Evolutionary conservation across 1,140 invertebrate genomes (phyloP).

Genomic region (Trypoxylus dichotomus): DNA sequence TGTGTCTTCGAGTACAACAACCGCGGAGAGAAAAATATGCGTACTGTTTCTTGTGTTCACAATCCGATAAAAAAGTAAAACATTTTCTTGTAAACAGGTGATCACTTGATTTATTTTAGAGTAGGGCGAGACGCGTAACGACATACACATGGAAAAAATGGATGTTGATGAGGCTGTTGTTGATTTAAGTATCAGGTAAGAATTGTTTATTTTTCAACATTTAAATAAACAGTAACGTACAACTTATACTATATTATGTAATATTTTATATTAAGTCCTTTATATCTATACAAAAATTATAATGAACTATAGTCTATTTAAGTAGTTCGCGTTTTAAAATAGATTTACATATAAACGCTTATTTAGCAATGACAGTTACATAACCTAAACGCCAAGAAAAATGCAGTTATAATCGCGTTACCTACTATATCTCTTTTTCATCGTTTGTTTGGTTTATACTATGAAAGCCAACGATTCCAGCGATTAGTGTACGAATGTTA

Average conservation of each 20-base stretch:
- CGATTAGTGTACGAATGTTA: not conserved
- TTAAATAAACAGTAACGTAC: not conserved
- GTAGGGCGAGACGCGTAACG: not conserved
- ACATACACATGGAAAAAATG: constrained; percentile 59
- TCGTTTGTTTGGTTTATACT: not conserved
- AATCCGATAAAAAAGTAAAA: not conserved
- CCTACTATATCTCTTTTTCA: not conserved
- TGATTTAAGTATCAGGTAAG: constrained; percentile 75
- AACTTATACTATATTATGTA: not conserved
- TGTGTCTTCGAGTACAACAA: not conserved
- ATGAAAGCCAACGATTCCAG: not conserved
- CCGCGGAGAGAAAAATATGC: not conserved
- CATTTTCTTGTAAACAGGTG: constrained; percentile 27
- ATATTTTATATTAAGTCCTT: not conserved
- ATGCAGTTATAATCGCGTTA: constrained; percentile 17
- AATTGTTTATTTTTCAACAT: constrained; percentile 24
- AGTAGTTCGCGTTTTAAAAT: not conserved
- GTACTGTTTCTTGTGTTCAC: not conserved
- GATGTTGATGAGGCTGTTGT: constrained; percentile 65
- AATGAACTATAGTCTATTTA: not conserved
- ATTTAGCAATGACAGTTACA: constrained; percentile 27
- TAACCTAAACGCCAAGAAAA: constrained; percentile 8
- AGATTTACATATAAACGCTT: not conserved
- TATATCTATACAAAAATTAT: not conserved
- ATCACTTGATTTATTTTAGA: constrained; percentile 8